Conservation (phyloP, 2,888 invertebrate species). For the Scotopteryx bipunctaria region DNA sequence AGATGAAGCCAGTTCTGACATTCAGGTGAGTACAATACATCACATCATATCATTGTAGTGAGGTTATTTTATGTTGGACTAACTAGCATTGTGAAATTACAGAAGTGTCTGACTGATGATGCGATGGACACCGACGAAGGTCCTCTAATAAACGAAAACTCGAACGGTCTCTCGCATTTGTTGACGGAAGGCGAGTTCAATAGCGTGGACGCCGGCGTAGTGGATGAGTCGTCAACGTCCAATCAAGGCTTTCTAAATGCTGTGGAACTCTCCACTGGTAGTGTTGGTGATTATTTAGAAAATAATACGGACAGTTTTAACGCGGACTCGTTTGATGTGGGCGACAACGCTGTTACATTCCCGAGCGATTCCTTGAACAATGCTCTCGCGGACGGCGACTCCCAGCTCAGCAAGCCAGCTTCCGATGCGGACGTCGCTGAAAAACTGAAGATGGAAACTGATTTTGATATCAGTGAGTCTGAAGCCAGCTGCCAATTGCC, state of each 20-base stretch:
- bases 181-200: slow-evolving; percentile 75
- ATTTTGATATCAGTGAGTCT: slow-evolving; percentile 50
- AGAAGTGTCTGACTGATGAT: slow-evolving; percentile 71
- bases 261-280: slow-evolving; percentile 73
- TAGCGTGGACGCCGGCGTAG: slow-evolving; percentile 70
- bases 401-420: slow-evolving; percentile 60
- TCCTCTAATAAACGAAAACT: slow-evolving; percentile 74
- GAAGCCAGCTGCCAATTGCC: slow-evolving; percentile 46
- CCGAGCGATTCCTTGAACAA: slow-evolving; percentile 69
- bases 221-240: slow-evolving; percentile 74
- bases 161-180: slow-evolving; percentile 74
- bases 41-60: too few species aligned
- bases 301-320: slow-evolving; percentile 68
- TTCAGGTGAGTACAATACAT: slow-evolving; percentile 66
- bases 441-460: slow-evolving; percentile 50
- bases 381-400: slow-evolving; percentile 70
- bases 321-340: slow-evolving; percentile 70
- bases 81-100: slow-evolving; percentile 37
- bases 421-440: slow-evolving; percentile 64
- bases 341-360: slow-evolving; percentile 75
- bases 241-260: slow-evolving; percentile 77
- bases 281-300: slow-evolving; percentile 76
- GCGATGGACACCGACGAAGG: slow-evolving; percentile 77
- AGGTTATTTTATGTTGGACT: not conserved
- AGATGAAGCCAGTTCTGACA: slow-evolving; percentile 70